Evolutionary conservation across 2,797 vertebrate species (phyloP).

Genomic region (Pangasius macronema): DNA sequence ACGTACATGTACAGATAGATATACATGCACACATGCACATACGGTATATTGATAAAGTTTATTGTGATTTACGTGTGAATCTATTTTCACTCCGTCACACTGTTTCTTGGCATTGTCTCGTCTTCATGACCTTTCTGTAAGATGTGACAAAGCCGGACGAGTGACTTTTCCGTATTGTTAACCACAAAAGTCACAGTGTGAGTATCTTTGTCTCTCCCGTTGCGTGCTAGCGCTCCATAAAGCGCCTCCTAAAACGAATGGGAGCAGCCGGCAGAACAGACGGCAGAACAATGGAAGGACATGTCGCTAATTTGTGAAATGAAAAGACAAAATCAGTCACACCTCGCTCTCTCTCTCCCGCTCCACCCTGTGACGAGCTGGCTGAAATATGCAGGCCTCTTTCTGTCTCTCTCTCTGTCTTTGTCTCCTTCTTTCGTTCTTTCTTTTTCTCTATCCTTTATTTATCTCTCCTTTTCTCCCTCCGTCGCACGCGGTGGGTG

Average conservation of each 20-base stretch:
- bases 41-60: neutral
- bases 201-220: constrained; percentile 37
- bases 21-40: neutral
- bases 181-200: constrained; percentile 26
- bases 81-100: neutral
- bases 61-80: neutral
- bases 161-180: constrained; percentile 32
- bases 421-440: constrained; percentile 38
- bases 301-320: constrained; percentile 63
- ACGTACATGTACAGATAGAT: neutral
- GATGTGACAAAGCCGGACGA: constrained; percentile 12
- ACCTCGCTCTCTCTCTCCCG: constrained; percentile 41
- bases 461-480: constrained; percentile 16
- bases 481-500: constrained; percentile 62
- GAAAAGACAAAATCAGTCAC: constrained; percentile 60
- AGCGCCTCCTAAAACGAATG: constrained; percentile 43
- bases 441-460: neutral
- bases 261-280: constrained; percentile 40
- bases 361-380: constrained; percentile 63
- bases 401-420: neutral
- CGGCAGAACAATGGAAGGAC: constrained; percentile 62
- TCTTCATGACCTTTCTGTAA: constrained; percentile 10
- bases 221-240: constrained; percentile 28
- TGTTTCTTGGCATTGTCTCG: neutral
- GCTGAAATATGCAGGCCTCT: constrained; percentile 66